These are phyloP conservation scores for Myotis pilosus DNA, from an alignment of 2,797 vertebrate species.

Conservation along the genomic window DNA sequence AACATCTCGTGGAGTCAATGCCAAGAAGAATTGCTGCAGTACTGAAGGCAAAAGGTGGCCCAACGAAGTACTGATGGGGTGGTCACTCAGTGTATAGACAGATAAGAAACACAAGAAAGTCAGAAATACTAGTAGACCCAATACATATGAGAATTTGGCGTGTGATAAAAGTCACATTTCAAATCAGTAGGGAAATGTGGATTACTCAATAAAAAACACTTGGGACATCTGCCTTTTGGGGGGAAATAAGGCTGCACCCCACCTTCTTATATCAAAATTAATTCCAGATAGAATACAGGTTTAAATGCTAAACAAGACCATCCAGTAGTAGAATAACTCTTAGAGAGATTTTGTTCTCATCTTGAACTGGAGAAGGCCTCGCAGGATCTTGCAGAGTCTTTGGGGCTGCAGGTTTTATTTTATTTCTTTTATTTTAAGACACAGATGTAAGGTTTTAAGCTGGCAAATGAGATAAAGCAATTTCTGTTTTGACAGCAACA, in stretches of 20 bases:
- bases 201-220: constrained; percentile 32
- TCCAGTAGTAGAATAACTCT: neutral
- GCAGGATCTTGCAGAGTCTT: neutral
- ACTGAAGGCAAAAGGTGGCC: too few species aligned
- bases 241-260: neutral
- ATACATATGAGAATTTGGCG: neutral
- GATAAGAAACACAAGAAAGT: neutral
- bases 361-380: neutral
- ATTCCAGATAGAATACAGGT: neutral
- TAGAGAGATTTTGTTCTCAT: neutral
- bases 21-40: too few species aligned
- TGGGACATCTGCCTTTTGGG: neutral
- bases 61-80: too few species aligned
- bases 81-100: neutral
- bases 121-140: constrained; percentile 17
- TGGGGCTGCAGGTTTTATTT: neutral
- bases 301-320: neutral
- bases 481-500: neutral
- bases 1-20: too few species aligned
- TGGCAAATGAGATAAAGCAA: neutral
- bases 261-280: neutral
- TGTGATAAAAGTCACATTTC: constrained; percentile 27
- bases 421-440: neutral
- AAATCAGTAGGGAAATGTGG: neutral
- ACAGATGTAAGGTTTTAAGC: neutral